Evolutionary conservation across 92 coral and sea anemone species (phyloP), one percentile per base, ranked within the genome.

Genomic region (Porites divaricata): DNA sequence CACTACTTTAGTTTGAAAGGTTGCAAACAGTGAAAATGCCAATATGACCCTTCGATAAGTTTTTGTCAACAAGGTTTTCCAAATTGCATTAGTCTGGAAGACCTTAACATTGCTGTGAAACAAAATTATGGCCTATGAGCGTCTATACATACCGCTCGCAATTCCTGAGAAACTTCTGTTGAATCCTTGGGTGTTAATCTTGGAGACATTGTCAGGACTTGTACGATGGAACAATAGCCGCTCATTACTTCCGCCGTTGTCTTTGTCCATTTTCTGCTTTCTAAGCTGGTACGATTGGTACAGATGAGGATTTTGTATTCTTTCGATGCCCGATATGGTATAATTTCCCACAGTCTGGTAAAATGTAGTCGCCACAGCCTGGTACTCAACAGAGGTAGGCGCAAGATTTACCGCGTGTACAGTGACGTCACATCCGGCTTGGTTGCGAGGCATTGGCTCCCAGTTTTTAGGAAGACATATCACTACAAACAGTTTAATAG

Each of bases 221-320:
- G 90, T 87, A 2, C 90, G 87, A 25, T 87, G 90, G 25, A 87
- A 87, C 62, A 87, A 62, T 48, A 23, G 73, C 49, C 20, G 20
- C 45, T 87, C 90, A 26, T 74, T 87, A 51, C 72, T 77, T 41
- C 58, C 73, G 35, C 58, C 62, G 3, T 49, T 14, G 17, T 79
- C 83, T n/a, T 62, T 49, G 19, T 79, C 64, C 83, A 87, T 87
- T 54, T 83, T 72, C 45, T 75, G 63, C 13, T 87, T 87, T 53
- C 84, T 75, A 21, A 79, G 81, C 59, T 61, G 49, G 72, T 81
- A 87, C 13, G 87, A 82, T 54, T 76, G 83, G 75, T 87, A 87
- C 0, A 87, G 67, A 19, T 63, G 65, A 6, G 90, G 90, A 81
- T 87, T 87, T 57, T 87, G 90, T 15, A 87, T 71, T 13, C 90